phyloP scores from a whole-genome alignment of 2,797 vertebrate genomes.

The Hoplostethus atlanticus region DNA sequence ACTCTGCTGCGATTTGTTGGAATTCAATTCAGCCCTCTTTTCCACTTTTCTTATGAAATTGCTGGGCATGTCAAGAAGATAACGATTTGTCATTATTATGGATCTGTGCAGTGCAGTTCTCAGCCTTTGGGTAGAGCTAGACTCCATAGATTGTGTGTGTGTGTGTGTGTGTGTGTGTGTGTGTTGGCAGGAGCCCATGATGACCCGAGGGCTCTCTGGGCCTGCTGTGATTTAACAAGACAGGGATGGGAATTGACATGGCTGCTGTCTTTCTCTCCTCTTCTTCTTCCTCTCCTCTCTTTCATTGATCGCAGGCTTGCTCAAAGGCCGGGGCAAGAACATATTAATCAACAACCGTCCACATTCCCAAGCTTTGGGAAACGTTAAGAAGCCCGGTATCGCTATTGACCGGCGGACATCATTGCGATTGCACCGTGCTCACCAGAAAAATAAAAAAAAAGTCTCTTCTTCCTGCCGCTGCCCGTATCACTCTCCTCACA shows the following conservation, averaged over 20 bases:
- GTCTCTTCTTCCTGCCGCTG: conserved; percentile 41
- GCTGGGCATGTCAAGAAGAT: conserved; percentile 45
- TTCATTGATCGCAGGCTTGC: conserved; percentile 62
- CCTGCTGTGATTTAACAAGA: conserved; percentile 67
- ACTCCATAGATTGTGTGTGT: conserved; percentile 11
- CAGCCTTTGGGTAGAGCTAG: conserved; percentile 43
- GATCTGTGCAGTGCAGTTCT: conserved; percentile 38
- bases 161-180: conserved; percentile 7
- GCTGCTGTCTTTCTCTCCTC: conserved; percentile 50
- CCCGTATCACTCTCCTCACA: conserved; percentile 53
- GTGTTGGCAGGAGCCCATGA: conserved; percentile 26
- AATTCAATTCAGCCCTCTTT: conserved; percentile 55
- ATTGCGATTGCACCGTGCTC: conserved; percentile 53
- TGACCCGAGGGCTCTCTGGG: conserved; percentile 50
- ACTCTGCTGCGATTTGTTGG: conserved; percentile 54
- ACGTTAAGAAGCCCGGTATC: conserved; percentile 60
- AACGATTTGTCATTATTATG: conserved; percentile 76
- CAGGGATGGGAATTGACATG: conserved; percentile 58
- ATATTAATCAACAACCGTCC: conserved; percentile 68
- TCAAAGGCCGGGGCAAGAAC: conserved; percentile 60
- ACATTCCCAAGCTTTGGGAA: conserved; percentile 45
- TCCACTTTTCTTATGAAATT: conserved; percentile 40
- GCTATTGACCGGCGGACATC: conserved; percentile 64
- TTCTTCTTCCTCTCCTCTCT: conserved; percentile 22
- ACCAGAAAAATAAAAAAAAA: conserved; percentile 29